A percentile compares a stretch with the other conserved stretches of the same genome.
Evolutionary conservation across 2,888 invertebrate species (phyloP).

Genomic region (Agapostemon virescens): DNA sequence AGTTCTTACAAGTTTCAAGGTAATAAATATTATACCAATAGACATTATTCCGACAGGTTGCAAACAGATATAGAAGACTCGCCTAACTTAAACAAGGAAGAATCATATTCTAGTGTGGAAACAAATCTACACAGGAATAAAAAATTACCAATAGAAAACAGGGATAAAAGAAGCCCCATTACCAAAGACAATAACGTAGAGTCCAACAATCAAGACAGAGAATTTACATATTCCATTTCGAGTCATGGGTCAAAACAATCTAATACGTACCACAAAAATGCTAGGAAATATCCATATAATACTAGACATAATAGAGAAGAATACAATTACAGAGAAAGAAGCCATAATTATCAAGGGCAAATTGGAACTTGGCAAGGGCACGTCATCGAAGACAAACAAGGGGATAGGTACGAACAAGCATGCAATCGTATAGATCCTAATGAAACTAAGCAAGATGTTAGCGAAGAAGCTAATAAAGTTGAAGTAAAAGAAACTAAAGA

Average conservation of each 20-base stretch:
- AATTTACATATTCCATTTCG: slow-evolving; percentile 44
- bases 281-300: slow-evolving; percentile 53
- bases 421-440: slow-evolving; percentile 15
- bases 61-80: neutral
- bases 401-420: slow-evolving; percentile 18
- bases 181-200: slow-evolving; percentile 12
- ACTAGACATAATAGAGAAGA: slow-evolving; percentile 55
- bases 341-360: slow-evolving; percentile 67
- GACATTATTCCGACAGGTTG: slow-evolving; percentile 21
- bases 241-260: slow-evolving; percentile 46
- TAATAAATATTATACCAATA: slow-evolving; percentile 63
- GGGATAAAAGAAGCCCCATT: neutral
- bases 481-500: slow-evolving; percentile 61
- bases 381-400: slow-evolving; percentile 42
- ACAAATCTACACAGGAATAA: slow-evolving; percentile 14
- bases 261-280: slow-evolving; percentile 43
- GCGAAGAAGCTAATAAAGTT: slow-evolving; percentile 54
- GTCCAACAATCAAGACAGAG: slow-evolving; percentile 30
- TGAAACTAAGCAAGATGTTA: slow-evolving; percentile 53
- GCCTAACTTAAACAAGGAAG: slow-evolving; percentile 32
- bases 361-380: slow-evolving; percentile 60
- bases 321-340: slow-evolving; percentile 65
- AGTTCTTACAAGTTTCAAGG: slow-evolving; percentile 68
- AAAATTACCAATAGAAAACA: neutral
- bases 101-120: neutral